Evolutionary conservation across 2,113 vertebrate species (phyloP).

Genomic region (Rafetus swinhoei): DNA sequence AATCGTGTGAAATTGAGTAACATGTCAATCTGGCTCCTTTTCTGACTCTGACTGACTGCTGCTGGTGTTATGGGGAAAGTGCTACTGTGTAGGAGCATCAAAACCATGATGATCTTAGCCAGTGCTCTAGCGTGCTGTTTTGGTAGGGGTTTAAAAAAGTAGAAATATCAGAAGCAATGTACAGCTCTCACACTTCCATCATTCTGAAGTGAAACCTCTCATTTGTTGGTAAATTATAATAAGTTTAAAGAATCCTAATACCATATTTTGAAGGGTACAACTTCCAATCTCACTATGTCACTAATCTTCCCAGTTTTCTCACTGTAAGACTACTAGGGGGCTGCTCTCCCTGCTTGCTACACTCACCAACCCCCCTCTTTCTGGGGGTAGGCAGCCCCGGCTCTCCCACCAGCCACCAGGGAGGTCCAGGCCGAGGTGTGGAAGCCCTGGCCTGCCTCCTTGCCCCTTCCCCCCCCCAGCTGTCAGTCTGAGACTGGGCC

Average conservation of each 20-base stretch:
- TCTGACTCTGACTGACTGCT: accelerated
- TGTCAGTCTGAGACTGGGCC: too few species aligned
- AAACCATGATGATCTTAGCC: accelerated
- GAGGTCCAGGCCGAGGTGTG: too few species aligned
- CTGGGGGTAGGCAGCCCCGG: too few species aligned
- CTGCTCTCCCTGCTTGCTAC: too few species aligned
- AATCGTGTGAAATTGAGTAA: background rate
- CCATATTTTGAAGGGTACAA: accelerated
- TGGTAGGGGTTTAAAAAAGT: background rate
- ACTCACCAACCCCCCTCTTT: too few species aligned
- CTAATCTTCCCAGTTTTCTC: background rate
- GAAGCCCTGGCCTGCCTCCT: too few species aligned
- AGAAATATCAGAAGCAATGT: background rate
- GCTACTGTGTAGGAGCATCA: accelerated
- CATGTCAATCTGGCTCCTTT: background rate
- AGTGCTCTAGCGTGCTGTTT: background rate
- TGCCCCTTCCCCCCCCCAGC: too few species aligned
- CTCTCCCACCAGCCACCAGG: too few species aligned
- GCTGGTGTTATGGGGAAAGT: accelerated
- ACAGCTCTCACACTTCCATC: accelerated
- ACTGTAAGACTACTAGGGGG: accelerated
- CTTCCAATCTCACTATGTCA: accelerated
- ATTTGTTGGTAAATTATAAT: background rate
- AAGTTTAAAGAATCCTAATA: accelerated
- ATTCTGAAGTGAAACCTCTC: background rate